Evolutionary conservation across 2,797 vertebrate genomes (phyloP).

Genomic region (Telmatherina bonti): DNA sequence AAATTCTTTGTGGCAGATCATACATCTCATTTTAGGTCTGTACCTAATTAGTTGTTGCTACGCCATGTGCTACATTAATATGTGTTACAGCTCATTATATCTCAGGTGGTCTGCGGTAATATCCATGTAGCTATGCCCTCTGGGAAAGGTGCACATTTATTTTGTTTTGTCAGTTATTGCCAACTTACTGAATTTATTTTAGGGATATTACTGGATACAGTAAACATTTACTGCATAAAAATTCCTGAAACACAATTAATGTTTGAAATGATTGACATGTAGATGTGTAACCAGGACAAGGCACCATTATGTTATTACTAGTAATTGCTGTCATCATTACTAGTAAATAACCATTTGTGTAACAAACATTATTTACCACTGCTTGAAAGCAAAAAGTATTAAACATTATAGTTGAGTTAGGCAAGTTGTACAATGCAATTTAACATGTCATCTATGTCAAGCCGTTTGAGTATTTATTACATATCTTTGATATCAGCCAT

Average conservation of each 20-base stretch:
- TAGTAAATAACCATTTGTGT: not conserved
- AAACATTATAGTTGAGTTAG: not conserved
- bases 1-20: not conserved
- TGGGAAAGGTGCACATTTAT: not conserved
- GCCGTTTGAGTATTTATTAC: no score
- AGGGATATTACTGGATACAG: not conserved
- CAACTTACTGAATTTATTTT: not conserved
- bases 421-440: not conserved
- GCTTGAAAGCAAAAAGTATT: not conserved
- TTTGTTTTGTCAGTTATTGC: not conserved
- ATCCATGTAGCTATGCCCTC: not conserved
- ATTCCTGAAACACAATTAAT: not conserved
- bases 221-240: not conserved
- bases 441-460: no score
- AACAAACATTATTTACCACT: no score
- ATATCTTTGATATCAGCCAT: no score
- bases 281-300: not conserved
- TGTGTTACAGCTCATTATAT: no score
- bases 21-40: not conserved
- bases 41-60: not conserved
- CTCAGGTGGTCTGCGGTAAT: no score
- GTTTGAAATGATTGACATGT: no score
- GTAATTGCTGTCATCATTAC: not conserved
- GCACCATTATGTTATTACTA: not conserved
- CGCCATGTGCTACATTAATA: not conserved